Evolutionary conservation across 1,140 invertebrate genomes (phyloP).

Genomic region (Lepidurus arcticus): DNA sequence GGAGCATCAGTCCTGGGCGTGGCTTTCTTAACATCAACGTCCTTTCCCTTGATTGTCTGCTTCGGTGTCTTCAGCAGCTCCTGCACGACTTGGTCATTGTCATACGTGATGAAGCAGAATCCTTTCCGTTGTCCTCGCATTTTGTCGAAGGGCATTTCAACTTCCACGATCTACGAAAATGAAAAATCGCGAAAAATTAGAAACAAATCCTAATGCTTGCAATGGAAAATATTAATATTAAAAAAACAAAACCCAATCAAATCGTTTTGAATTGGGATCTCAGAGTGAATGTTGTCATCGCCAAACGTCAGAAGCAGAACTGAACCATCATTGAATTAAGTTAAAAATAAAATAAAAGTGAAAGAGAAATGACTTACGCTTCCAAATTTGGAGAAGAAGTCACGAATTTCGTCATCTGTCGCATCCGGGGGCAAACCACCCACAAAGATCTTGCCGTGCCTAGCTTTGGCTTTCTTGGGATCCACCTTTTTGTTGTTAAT

Average conservation of each 20-base stretch:
- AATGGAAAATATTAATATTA: neutral
- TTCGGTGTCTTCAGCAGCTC: constrained; percentile 83
- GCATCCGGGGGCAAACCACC: constrained; percentile 84
- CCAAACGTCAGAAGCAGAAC: constrained; percentile 36
- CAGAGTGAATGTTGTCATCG: constrained; percentile 35
- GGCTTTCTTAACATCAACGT: constrained; percentile 90
- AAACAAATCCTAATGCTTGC: neutral
- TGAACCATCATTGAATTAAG: constrained; percentile 29
- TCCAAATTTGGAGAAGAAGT: constrained; percentile 83
- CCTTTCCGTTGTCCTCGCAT: constrained; percentile 91
- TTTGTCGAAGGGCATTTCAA: constrained; percentile 95
- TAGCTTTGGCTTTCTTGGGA: constrained; percentile 88
- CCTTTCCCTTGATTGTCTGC: constrained; percentile 85
- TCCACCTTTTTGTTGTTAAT: constrained; percentile 92
- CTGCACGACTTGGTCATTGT: constrained; percentile 85
- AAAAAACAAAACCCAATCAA: neutral
- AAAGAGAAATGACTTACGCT: constrained; percentile 55
- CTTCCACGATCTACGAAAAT: constrained; percentile 71
- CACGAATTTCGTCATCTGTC: constrained; percentile 85
- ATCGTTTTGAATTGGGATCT: constrained; percentile 30
- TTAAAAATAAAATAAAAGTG: constrained; percentile 10
- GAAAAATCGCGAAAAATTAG: constrained; percentile 35
- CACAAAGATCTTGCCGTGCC: constrained; percentile 91
- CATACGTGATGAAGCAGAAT: constrained; percentile 92
- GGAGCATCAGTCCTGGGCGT: constrained; percentile 64